Evolutionary conservation across 1,140 invertebrate genomes (phyloP).

Genomic region (Frieseomelitta varia): DNA sequence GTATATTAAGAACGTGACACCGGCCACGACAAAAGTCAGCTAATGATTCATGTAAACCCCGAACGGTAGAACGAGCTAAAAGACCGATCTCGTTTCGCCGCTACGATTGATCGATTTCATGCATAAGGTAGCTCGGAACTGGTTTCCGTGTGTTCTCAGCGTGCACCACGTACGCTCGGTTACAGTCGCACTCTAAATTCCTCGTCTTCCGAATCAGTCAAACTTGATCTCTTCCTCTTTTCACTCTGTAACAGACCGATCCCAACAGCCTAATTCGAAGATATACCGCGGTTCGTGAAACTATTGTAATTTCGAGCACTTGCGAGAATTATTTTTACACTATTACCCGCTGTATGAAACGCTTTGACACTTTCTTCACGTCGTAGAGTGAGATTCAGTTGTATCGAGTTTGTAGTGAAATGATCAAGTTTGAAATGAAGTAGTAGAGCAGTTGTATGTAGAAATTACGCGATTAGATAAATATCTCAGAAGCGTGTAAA

Average conservation of each 20-base stretch:
- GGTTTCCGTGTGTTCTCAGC: conserved; percentile 31
- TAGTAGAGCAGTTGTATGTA: too few relatives aligned
- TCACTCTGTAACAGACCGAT: not conserved
- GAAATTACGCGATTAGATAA: too few relatives aligned
- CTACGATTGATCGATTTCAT: conserved; percentile 51
- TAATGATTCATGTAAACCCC: conserved; percentile 39
- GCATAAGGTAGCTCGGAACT: conserved; percentile 41
- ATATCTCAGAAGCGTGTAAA: too few relatives aligned
- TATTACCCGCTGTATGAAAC: too few relatives aligned
- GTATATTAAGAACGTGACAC: conserved; percentile 42
- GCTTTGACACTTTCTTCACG: too few relatives aligned
- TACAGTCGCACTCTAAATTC: conserved; percentile 15
- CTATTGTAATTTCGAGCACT: too few relatives aligned
- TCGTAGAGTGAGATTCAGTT: too few relatives aligned
- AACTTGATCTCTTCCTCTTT: conserved; percentile 30
- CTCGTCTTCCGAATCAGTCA: conserved; percentile 23
- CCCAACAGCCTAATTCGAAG: not conserved
- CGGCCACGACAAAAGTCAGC: conserved; percentile 33
- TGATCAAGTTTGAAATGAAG: too few relatives aligned
- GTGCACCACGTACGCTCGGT: not conserved
- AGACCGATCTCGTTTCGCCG: conserved; percentile 45
- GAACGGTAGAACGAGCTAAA: conserved; percentile 27
- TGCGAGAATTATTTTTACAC: too few relatives aligned
- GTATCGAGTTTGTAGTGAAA: too few relatives aligned
- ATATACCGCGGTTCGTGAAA: too few relatives aligned